Conservation (phyloP, 2,888 invertebrate species). For the Pomacea canaliculata region DNA sequence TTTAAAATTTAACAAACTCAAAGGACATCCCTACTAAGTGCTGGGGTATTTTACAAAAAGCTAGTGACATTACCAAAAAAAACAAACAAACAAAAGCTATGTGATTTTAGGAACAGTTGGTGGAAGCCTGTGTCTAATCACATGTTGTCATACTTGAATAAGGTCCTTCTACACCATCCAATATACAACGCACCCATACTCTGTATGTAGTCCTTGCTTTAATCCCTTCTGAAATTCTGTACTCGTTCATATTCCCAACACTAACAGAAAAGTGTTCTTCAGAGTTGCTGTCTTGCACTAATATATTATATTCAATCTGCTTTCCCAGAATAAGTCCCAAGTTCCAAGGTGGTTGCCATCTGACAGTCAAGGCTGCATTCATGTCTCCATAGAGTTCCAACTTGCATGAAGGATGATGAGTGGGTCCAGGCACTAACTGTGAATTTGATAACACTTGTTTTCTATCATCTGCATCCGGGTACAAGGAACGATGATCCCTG, state of each 20-base stretch:
- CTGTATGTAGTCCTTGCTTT: constrained; percentile 36
- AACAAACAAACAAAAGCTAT: no score
- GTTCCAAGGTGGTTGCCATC: constrained; percentile 60
- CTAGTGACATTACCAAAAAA: no score
- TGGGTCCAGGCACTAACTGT: constrained; percentile 32
- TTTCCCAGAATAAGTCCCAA: constrained; percentile 35
- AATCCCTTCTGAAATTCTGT: constrained; percentile 21
- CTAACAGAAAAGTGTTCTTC: constrained; percentile 21
- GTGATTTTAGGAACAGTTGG: no score
- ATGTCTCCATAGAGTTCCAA: constrained; percentile 11
- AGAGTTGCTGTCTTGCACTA: constrained; percentile 42
- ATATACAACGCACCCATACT: constrained; percentile 53
- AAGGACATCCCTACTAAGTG: no score
- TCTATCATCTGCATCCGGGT: neutral
- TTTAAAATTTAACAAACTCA: no score
- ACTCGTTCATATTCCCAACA: neutral
- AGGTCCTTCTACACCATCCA: constrained; percentile 25
- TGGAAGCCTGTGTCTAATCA: no score
- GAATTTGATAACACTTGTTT: neutral
- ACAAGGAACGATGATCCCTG: no score
- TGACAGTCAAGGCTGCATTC: constrained; percentile 29
- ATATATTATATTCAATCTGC: constrained; percentile 51
- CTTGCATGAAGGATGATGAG: constrained; percentile 35
- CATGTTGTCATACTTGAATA: neutral
- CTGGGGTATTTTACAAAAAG: no score